Evolutionary conservation across 2,113 vertebrate species (phyloP).

Genomic region (Origma solitaria): DNA sequence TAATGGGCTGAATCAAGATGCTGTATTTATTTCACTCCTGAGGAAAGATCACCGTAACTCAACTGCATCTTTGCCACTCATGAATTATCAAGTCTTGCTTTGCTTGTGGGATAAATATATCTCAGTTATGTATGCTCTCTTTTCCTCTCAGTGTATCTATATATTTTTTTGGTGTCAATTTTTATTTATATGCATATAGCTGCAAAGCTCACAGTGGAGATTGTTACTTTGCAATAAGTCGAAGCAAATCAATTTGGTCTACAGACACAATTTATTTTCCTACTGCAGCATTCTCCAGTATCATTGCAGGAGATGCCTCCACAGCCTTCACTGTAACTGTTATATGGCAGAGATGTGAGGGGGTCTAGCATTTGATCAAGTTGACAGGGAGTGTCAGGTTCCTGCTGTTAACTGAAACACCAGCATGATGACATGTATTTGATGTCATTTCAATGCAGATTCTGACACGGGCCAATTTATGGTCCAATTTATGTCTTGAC

Average conservation of each 20-base stretch:
- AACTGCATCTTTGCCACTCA: slow-evolving; percentile 64
- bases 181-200: slow-evolving; percentile 69
- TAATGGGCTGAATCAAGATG: slow-evolving; percentile 46
- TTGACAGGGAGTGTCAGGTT: slow-evolving; percentile 55
- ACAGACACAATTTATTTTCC: slow-evolving; percentile 50
- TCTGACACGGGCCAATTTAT: slow-evolving; percentile 77
- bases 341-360: slow-evolving; percentile 44
- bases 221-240: slow-evolving; percentile 58
- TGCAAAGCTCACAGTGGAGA: slow-evolving; percentile 57
- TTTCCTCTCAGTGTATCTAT: slow-evolving; percentile 58
- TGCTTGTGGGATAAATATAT: slow-evolving; percentile 73
- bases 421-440: slow-evolving; percentile 64
- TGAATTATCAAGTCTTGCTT: slow-evolving; percentile 68
- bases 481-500: slow-evolving; percentile 78
- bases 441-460: slow-evolving; percentile 75
- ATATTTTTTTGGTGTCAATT: slow-evolving; percentile 66
- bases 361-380: slow-evolving; percentile 64
- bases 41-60: slow-evolving; percentile 66
- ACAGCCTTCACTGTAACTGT: neutral
- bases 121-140: slow-evolving; percentile 64
- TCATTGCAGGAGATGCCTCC: slow-evolving; percentile 2
- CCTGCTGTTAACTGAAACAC: slow-evolving; percentile 47
- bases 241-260: slow-evolving; percentile 67
- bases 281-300: neutral
- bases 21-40: slow-evolving; percentile 68